These are phyloP conservation scores for Carpatolechia fugitivella DNA, from an alignment of 2,888 invertebrate species.

Conservation along the genomic window DNA sequence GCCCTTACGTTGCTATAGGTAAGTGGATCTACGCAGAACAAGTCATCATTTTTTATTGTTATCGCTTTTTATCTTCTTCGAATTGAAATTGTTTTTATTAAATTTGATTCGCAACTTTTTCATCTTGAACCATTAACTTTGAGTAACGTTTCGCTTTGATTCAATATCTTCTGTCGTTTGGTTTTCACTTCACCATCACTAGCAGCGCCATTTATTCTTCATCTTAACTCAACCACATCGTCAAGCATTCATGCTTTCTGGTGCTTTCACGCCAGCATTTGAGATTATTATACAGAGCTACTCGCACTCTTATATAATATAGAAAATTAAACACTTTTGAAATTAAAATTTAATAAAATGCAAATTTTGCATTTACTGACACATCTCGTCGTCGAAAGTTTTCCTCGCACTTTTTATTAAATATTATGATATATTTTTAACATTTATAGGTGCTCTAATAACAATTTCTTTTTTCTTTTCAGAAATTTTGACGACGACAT, in stretches of 20 bases:
- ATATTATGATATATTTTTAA: neutral
- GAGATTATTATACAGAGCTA: neutral
- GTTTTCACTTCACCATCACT: constrained; percentile 49
- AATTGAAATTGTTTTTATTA: constrained; percentile 42
- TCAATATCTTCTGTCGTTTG: constrained; percentile 56
- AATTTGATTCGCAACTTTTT: constrained; percentile 55
- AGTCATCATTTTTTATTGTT: constrained; percentile 52
- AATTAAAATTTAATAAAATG: neutral
- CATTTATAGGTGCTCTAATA: neutral
- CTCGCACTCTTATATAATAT: neutral
- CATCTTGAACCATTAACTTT: constrained; percentile 56
- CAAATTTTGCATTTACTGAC: neutral
- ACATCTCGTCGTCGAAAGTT: neutral
- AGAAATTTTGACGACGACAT: constrained; percentile 63
- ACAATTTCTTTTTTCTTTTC: constrained; percentile 46
- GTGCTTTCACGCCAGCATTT: constrained; percentile 32
- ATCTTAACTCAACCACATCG: constrained; percentile 30
- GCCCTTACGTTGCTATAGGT: constrained; percentile 78
- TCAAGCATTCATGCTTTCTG: constrained; percentile 40
- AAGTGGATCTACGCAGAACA: constrained; percentile 69
- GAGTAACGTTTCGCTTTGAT: constrained; percentile 79
- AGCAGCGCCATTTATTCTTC: constrained; percentile 45
- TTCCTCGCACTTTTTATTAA: constrained; percentile 3
- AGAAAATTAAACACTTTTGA: neutral
- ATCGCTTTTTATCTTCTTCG: constrained; percentile 56